Evolutionary conservation across 1,140 invertebrate genomes (phyloP).

Genomic region (Lasaia peninsularis): DNA sequence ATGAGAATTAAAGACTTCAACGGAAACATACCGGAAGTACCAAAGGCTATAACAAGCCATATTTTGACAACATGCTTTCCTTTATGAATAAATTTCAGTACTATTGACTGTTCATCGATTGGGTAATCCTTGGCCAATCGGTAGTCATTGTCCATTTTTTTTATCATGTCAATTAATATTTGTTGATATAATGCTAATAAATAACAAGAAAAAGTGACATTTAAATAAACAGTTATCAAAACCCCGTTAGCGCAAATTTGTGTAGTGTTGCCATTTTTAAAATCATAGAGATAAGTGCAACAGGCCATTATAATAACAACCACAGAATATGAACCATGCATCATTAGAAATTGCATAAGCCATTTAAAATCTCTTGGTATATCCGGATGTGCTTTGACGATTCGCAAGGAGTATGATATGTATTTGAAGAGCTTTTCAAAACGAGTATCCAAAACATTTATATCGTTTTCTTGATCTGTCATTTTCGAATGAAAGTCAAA

Average conservation of each 20-base stretch:
- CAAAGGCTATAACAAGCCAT: constrained; percentile 29
- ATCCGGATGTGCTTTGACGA: constrained; percentile 38
- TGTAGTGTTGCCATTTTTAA: constrained; percentile 36
- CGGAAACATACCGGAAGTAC: constrained; percentile 23
- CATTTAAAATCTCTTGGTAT: constrained; percentile 39
- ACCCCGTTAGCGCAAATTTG: constrained; percentile 39
- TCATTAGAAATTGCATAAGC: constrained; percentile 26
- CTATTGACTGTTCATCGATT: constrained; percentile 29
- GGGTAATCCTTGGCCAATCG: constrained; percentile 17
- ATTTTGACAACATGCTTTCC: constrained; percentile 26
- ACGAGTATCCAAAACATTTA: constrained; percentile 26
- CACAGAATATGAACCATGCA: constrained; percentile 28
- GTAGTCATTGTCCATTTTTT: constrained; percentile 37
- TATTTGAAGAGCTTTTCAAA: constrained; percentile 41
- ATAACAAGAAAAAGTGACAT: constrained; percentile 31
- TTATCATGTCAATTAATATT: constrained; percentile 30
- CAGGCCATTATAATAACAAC: constrained; percentile 28
- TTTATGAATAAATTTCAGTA: constrained; percentile 32
- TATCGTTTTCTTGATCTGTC: not conserved
- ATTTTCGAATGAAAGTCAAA: not conserved
- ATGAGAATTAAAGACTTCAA: constrained; percentile 25
- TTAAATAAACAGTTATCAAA: constrained; percentile 30
- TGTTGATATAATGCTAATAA: constrained; percentile 33
- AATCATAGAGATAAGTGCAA: constrained; percentile 34
- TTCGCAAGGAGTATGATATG: constrained; percentile 27